Conservation (phyloP, 2,888 invertebrate species). For the Noctua fimbriata region DNA sequence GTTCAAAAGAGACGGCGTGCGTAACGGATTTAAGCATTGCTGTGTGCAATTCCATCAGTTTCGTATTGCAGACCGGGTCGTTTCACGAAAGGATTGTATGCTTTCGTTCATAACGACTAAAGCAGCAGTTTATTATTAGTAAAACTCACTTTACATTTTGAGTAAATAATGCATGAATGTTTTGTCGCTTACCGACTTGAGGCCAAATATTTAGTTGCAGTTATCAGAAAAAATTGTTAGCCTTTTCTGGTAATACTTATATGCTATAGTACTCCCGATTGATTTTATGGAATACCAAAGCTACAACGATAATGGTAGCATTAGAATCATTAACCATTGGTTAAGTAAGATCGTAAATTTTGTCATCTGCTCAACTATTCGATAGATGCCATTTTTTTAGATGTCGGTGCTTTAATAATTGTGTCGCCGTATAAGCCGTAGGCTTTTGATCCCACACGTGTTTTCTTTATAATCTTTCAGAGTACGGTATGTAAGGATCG, state of each 20-base stretch:
- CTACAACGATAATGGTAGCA: background rate
- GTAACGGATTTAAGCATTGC: constrained; percentile 86
- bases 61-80: constrained; percentile 73
- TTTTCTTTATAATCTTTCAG: background rate
- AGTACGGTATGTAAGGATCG: background rate
- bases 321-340: background rate
- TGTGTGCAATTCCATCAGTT: constrained; percentile 85
- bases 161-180: constrained; percentile 9
- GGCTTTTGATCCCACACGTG: background rate
- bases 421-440: background rate
- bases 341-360: background rate
- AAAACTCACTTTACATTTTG: constrained; percentile 18
- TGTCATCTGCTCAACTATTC: no score
- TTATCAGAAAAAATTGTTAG: background rate
- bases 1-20: constrained; percentile 83
- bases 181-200: background rate
- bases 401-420: background rate
- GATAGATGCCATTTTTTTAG: no score
- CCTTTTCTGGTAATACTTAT: background rate
- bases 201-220: constrained; percentile 4
- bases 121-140: constrained; percentile 34
- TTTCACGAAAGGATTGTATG: constrained; percentile 64
- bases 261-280: background rate
- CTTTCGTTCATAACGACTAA: constrained; percentile 35
- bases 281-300: background rate